A percentile compares a stretch with the other conserved stretches of the same genome.
These are phyloP conservation scores for Oligia fasciuncula DNA, from an alignment of 2,888 invertebrate genomes.

Conservation along the genomic window DNA sequence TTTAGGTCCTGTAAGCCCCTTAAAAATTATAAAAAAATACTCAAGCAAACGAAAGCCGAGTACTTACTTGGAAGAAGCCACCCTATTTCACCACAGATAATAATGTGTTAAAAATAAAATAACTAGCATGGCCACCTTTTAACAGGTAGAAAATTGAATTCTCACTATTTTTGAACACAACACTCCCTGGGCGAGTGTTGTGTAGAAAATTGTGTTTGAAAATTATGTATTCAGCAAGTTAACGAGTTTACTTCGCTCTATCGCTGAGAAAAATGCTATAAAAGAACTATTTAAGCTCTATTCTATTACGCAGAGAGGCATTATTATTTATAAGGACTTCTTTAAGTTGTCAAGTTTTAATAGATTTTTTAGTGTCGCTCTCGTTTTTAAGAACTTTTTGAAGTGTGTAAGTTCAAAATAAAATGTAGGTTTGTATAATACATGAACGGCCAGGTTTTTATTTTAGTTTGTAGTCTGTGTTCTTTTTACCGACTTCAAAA, in stretches of 20 bases:
- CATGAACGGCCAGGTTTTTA: too few species aligned
- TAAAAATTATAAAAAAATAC: neutral
- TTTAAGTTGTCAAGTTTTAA: constrained; percentile 5
- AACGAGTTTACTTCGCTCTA: constrained; percentile 53
- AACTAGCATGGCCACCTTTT: neutral
- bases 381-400: neutral
- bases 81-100: neutral
- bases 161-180: constrained; percentile 24
- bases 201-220: constrained; percentile 53
- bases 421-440: too few species aligned
- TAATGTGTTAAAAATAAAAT: neutral
- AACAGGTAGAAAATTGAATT: constrained; percentile 42
- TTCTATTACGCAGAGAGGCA: constrained; percentile 20
- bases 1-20: too few species aligned
- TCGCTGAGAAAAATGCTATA: constrained; percentile 23
- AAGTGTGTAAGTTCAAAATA: neutral
- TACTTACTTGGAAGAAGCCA: neutral
- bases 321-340: constrained; percentile 29
- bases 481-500: too few species aligned
- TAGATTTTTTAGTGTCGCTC: constrained; percentile 6
- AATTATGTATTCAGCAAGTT: constrained; percentile 58
- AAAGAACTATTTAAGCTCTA: constrained; percentile 38
- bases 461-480: too few species aligned
- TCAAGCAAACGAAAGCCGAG: neutral
- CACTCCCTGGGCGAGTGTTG: constrained; percentile 14